These are phyloP conservation scores for Schizotus pectinicornis DNA, from an alignment of 2,888 invertebrate species.

Conservation along the genomic window DNA sequence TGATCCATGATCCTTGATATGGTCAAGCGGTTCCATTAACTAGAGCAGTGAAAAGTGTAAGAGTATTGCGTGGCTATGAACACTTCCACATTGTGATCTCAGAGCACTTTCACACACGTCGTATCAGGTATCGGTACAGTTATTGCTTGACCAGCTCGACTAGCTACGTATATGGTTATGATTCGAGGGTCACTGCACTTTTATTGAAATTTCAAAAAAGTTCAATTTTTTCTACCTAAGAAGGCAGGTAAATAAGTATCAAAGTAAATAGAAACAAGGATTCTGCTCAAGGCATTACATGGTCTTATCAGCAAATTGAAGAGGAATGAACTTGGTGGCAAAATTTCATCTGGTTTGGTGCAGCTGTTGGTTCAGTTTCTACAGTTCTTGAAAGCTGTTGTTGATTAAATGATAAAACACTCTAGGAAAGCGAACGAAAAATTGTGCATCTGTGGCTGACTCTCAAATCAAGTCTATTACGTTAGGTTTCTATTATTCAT, in stretches of 20 bases:
- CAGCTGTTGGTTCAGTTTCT: too few relatives aligned
- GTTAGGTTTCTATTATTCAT: too few relatives aligned
- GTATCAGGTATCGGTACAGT: conserved; percentile 4
- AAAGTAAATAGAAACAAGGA: background rate
- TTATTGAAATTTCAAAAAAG: background rate
- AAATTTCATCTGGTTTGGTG: too few relatives aligned
- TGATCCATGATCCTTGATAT: too few relatives aligned
- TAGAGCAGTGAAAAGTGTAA: conserved; percentile 7
- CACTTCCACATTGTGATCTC: background rate
- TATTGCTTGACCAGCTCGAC: conserved; percentile 5
- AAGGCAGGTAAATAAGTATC: background rate
- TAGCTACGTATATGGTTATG: conserved; percentile 3
- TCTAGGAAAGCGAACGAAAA: too few relatives aligned
- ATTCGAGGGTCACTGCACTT: conserved; percentile 17
- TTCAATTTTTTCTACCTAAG: too few relatives aligned
- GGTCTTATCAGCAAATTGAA: background rate
- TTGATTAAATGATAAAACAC: too few relatives aligned
- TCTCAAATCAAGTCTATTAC: too few relatives aligned
- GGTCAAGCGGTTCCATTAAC: background rate
- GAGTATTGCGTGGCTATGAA: background rate
- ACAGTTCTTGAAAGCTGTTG: too few relatives aligned
- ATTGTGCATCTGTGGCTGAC: too few relatives aligned
- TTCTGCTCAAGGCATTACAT: background rate
- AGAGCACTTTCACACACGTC: conserved; percentile 27
- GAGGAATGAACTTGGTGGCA: too few relatives aligned